phyloP scores from a whole-genome alignment of 1,140 invertebrate genomes.

The Hermetia illucens region DNA sequence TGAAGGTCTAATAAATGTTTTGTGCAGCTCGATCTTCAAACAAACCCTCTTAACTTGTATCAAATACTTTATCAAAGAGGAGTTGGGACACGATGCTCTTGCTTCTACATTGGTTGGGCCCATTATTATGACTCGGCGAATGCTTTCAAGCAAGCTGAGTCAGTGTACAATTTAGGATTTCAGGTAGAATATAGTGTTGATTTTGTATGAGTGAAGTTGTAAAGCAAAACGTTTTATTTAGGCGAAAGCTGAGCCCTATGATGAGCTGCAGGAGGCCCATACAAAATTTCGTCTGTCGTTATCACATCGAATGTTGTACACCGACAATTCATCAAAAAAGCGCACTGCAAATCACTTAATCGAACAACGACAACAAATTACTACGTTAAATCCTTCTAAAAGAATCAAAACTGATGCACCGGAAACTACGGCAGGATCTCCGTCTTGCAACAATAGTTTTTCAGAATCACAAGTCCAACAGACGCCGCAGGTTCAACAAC shows the following conservation, averaged over 20 bases:
- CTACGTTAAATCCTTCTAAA: constrained; percentile 1
- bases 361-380: constrained; percentile 6
- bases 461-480: constrained; percentile 4
- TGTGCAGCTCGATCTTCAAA: constrained; percentile 53
- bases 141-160: constrained; percentile 60
- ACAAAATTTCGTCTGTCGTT: constrained; percentile 47
- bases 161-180: constrained; percentile 56
- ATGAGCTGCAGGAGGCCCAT: constrained; percentile 57
- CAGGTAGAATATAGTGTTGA: too few relatives aligned
- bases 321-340: constrained; percentile 33
- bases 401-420: constrained; percentile 1
- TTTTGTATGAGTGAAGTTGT: too few relatives aligned
- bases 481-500: constrained; percentile 6
- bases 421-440: not conserved
- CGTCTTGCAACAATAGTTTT: constrained; percentile 1
- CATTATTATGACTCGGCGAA: constrained; percentile 60
- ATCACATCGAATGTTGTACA: constrained; percentile 39
- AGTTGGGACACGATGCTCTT: constrained; percentile 55
- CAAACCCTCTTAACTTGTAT: constrained; percentile 61
- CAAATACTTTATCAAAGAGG: constrained; percentile 57
- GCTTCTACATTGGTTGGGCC: constrained; percentile 67
- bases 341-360: constrained; percentile 9
- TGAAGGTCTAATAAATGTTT: constrained; percentile 7
- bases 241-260: constrained; percentile 51
- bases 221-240: too few relatives aligned